Base-by-base conservation (phyloP, 2,888 invertebrate genomes). In the Diabrotica balteata region DNA sequence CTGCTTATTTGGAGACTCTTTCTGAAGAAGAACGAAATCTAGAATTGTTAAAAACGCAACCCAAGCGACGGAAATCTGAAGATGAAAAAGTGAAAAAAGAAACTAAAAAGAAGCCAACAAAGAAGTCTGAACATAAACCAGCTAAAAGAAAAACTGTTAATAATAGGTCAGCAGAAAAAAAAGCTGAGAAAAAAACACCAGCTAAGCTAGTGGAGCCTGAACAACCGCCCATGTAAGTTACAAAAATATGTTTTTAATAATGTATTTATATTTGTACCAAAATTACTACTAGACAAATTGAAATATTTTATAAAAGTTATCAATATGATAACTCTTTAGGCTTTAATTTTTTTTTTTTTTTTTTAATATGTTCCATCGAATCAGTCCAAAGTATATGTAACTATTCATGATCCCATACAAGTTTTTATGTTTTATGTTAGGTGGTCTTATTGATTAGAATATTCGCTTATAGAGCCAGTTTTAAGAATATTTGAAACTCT, bases 21-120 rank as follows among this genome's bases (percentile, higher is more conserved):
- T 83, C 87, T 0, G 85, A 85, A 75, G 85, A 86, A 7, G 85
- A 86, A 73, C 75, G 84, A 49, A 80, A 84, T 63, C 80, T 81
- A 70, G 86, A 86, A 75, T 72, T 85, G 57, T 74, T 78, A 60
- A 82, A 79, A 45, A 81, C 76, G 60, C 67, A 75, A 47, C 32
- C 83, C 32, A 82, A 84, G 72, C 74, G 80, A 52, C 46, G 63
- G 49, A 67, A 72, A 64, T 55, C 70, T 51, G 64, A 70, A 17
- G 72, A 75, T 22, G 44, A 57, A 49, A 63, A 70, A 50, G 47
- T 57, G 43, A 72, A 72, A 59, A 59, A 5, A 32, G 32, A 32
- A 32, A 32, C 32, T 32, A 32, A 32, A 32, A 32, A 32, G 32
- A 32, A 32, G 32, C 58, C 51, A 22, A 72, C 60, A 51, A 72